A percentile compares a stretch with the other conserved stretches of the same genome.
Evolutionary conservation across 1,140 invertebrate genomes (phyloP).

Genomic region (Drosophila subobscura): DNA sequence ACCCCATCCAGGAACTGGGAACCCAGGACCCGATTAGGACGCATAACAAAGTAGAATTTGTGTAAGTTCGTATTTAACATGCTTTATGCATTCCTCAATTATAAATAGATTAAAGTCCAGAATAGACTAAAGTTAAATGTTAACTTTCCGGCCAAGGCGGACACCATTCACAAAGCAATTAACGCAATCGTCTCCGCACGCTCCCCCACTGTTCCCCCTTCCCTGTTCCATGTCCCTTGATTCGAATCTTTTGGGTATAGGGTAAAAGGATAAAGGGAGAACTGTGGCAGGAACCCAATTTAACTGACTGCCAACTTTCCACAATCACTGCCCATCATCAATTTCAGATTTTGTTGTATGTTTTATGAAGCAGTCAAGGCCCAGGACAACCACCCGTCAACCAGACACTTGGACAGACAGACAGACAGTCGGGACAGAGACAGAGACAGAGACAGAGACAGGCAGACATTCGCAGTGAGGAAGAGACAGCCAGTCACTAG

Average conservation of each 20-base stretch:
- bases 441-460: conserved; percentile 23
- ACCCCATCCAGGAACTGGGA: conserved; percentile 34
- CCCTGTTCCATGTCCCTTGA: background rate
- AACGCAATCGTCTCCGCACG: conserved; percentile 53
- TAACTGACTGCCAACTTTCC: conserved; percentile 81
- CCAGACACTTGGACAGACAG: conserved; percentile 45
- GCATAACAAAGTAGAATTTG: conserved; percentile 81
- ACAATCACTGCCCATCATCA: conserved; percentile 82
- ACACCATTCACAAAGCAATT: conserved; percentile 82
- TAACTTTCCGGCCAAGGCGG: conserved; percentile 78
- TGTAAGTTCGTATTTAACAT: conserved; percentile 82
- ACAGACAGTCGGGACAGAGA: conserved; percentile 36
- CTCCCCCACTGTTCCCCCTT: too few species aligned
- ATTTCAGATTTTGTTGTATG: conserved; percentile 82
- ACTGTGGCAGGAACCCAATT: conserved; percentile 69
- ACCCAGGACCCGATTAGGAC: conserved; percentile 62
- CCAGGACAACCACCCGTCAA: conserved; percentile 55
- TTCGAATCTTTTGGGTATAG: conserved; percentile 18
- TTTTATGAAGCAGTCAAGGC: conserved; percentile 72
- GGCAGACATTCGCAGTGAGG: conserved; percentile 18
- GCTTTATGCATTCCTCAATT: conserved; percentile 81
- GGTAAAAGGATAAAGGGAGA: conserved; percentile 20
- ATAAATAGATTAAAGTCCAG: conserved; percentile 81
- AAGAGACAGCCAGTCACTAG: background rate
- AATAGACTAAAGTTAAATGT: conserved; percentile 82